These are phyloP conservation scores for Yponomeuta malinellus DNA, from an alignment of 2,888 invertebrate species.

Conservation along the genomic window DNA sequence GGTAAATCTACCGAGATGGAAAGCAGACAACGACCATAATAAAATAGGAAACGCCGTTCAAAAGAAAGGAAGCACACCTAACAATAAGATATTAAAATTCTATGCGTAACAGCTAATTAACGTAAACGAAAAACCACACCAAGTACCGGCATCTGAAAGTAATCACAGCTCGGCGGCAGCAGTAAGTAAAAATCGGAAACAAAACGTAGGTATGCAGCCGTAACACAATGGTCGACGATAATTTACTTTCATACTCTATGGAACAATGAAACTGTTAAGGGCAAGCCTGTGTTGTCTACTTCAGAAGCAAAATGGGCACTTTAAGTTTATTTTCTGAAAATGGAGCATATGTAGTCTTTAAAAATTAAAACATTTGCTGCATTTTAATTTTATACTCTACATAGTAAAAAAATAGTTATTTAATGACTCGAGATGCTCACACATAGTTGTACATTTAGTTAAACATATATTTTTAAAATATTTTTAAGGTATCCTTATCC, in stretches of 20 bases:
- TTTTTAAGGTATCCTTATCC: too few species aligned
- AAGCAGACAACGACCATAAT: neutral
- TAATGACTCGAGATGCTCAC: too few species aligned
- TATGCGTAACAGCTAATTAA: neutral
- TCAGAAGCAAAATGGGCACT: too few species aligned
- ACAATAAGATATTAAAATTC: neutral
- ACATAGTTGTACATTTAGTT: too few species aligned
- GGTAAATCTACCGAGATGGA: neutral
- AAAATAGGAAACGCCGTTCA: neutral
- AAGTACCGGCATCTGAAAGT: neutral
- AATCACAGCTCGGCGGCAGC: neutral
- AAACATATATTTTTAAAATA: too few species aligned
- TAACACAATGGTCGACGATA: constrained; percentile 8
- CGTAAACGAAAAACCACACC: neutral
- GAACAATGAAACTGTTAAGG: constrained; percentile 10
- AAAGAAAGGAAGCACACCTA: neutral
- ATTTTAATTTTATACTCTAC: too few species aligned
- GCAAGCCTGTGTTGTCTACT: neutral
- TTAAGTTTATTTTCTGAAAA: too few species aligned
- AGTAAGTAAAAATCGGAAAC: constrained; percentile 2
- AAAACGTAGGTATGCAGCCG: constrained; percentile 1
- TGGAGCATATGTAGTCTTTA: too few species aligned
- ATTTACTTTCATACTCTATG: constrained; percentile 6
- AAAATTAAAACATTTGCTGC: too few species aligned
- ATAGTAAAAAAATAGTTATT: too few species aligned